These are phyloP conservation scores for Hirundo rustica DNA, from an alignment of 2,797 vertebrate genomes.

Conservation along the genomic window DNA sequence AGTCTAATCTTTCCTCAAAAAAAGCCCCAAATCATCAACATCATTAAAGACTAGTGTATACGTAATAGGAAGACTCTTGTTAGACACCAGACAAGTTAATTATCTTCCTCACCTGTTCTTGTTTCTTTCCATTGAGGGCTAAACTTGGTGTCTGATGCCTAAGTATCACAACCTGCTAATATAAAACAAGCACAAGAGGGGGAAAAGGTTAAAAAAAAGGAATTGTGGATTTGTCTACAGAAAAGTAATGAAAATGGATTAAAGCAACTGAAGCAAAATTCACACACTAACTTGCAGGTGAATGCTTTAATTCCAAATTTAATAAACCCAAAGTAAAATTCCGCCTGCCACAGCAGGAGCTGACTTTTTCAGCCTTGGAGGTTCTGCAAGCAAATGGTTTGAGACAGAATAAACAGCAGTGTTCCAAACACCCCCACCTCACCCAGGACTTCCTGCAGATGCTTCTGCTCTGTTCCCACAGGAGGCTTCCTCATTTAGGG, in stretches of 20 bases:
- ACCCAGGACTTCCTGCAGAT: neutral
- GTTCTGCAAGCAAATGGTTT: neutral
- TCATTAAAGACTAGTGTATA: accelerated
- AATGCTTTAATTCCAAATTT: neutral
- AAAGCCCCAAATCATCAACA: neutral
- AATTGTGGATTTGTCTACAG: neutral
- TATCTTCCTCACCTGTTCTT: neutral
- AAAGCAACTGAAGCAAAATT: neutral
- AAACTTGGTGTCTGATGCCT: neutral
- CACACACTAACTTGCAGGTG: neutral
- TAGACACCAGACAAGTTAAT: neutral
- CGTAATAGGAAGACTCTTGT: neutral
- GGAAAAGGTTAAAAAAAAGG: neutral
- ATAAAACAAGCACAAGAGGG: neutral
- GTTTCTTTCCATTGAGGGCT: neutral
- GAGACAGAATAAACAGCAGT: neutral
- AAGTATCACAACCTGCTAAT: neutral
- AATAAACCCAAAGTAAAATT: neutral
- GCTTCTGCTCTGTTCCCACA: neutral
- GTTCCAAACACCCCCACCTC: neutral
- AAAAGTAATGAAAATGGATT: neutral
- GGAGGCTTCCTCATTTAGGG: neutral
- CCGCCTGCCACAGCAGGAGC: neutral
- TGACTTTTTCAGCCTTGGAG: neutral
- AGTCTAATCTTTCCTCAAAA: neutral